A percentile compares a stretch with the other conserved stretches of the same genome.
phyloP scores from a whole-genome alignment of 30 jellyfish, hydroid and myxozoan genomes.

The Pseudorhiza aurosa region DNA sequence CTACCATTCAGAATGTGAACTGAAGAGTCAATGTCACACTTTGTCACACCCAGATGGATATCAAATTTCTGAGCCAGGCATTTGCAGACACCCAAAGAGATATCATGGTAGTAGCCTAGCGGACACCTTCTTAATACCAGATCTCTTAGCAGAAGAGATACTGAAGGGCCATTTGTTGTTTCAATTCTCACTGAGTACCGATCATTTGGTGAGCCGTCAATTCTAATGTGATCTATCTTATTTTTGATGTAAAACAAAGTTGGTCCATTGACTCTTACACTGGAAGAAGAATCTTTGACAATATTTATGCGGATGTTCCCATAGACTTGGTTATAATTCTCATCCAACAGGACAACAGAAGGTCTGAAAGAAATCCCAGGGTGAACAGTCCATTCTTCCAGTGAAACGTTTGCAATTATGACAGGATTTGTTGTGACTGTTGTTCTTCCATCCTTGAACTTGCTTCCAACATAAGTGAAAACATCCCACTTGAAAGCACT shows the following conservation, averaged over 20 bases:
- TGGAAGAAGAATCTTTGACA: not conserved
- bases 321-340: conserved; percentile 52
- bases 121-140: conserved; percentile 61
- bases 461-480: conserved; percentile 26
- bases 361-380: conserved; percentile 75
- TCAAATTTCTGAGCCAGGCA: conserved; percentile 51
- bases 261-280: conserved; percentile 28
- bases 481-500: conserved; percentile 75
- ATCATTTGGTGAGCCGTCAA: conserved; percentile 32
- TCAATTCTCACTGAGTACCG: conserved; percentile 26
- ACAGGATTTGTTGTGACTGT: conserved; percentile 73
- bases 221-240: conserved; percentile 27
- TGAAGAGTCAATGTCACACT: conserved; percentile 19
- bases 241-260: conserved; percentile 36
- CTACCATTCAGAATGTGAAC: conserved; percentile 65
- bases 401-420: not conserved
- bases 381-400: conserved; percentile 70
- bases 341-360: conserved; percentile 64
- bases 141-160: not conserved
- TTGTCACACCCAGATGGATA: conserved; percentile 45
- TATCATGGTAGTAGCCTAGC: conserved; percentile 46
- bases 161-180: conserved; percentile 67
- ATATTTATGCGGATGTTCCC: conserved; percentile 42
- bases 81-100: conserved; percentile 10
- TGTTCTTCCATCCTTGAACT: conserved; percentile 22